A percentile compares a stretch with the other conserved stretches of the same genome.
These are phyloP conservation scores for Gopherus flavomarginatus DNA, from an alignment of 2,113 vertebrate species.

Conservation along the genomic window DNA sequence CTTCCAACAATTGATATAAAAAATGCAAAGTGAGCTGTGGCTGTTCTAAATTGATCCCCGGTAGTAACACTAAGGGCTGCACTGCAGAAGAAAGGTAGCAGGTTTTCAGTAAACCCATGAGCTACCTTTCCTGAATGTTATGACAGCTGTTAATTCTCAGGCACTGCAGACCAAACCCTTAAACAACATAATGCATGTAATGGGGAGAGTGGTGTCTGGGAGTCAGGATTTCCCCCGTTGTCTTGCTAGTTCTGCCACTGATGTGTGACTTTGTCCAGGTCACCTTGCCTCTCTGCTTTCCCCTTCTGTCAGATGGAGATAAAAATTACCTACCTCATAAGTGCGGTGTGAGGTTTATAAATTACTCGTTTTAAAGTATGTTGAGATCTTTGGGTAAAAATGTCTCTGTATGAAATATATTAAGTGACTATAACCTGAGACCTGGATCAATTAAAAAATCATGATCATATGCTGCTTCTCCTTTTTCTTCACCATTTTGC, in stretches of 20 bases:
- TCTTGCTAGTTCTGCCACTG: not conserved
- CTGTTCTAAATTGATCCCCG: not conserved
- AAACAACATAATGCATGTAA: not conserved
- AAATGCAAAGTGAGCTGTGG: not conserved
- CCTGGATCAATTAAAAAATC: rapidly evolving
- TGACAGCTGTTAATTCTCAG: not conserved
- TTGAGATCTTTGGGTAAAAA: not conserved
- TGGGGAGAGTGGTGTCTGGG: not conserved
- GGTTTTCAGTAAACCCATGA: not conserved
- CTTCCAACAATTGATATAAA: rapidly evolving
- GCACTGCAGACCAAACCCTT: not conserved
- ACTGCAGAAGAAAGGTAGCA: not conserved
- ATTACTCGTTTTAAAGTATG: not conserved
- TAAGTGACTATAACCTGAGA: not conserved
- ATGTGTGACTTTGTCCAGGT: not conserved
- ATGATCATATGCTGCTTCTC: rapidly evolving
- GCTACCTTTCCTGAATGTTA: rapidly evolving
- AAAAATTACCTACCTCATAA: not conserved
- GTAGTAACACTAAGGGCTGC: rapidly evolving
- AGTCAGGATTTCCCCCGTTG: not conserved
- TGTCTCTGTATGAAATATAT: rapidly evolving
- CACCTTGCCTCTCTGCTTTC: not conserved
- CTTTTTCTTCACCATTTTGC: not conserved
- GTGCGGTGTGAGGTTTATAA: not conserved
- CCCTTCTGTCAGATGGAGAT: not conserved